These are phyloP conservation scores for Cataglyphis cursor DNA, from an alignment of 2,888 invertebrate species.

Conservation along the genomic window DNA sequence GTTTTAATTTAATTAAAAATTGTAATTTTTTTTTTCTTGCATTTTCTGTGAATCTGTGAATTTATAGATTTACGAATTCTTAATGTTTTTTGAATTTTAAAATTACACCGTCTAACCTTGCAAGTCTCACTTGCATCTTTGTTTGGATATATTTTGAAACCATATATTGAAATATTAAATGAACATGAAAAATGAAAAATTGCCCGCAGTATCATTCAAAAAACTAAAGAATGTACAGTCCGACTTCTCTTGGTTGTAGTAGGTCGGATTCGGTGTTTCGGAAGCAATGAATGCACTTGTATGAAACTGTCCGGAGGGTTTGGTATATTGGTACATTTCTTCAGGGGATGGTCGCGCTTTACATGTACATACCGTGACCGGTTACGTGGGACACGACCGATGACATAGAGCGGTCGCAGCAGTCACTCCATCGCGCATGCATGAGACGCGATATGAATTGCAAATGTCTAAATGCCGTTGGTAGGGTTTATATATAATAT, in stretches of 20 bases:
- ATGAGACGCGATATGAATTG: constrained; percentile 81
- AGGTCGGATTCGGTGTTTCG: constrained; percentile 62
- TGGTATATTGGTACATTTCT: constrained; percentile 60
- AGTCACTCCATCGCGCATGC: constrained; percentile 79
- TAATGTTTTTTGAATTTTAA: not conserved
- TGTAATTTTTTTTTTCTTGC: not conserved
- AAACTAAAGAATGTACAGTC: not conserved
- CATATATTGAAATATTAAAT: not conserved
- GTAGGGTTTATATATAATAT: constrained; percentile 76
- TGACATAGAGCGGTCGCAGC: constrained; percentile 73
- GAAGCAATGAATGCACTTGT: constrained; percentile 40
- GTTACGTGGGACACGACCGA: constrained; percentile 68
- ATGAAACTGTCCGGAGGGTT: constrained; percentile 41
- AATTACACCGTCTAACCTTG: not conserved
- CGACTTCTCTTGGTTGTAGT: constrained; percentile 53
- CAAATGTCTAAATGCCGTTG: constrained; percentile 72
- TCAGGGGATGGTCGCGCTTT: constrained; percentile 60
- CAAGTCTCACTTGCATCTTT: not conserved
- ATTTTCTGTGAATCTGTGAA: not conserved
- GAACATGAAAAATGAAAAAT: not conserved
- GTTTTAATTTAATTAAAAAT: not conserved
- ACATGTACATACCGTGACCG: constrained; percentile 61
- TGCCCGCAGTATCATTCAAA: not conserved
- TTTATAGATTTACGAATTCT: not conserved
- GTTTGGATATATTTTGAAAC: not conserved